Conservation (phyloP, 2,888 invertebrate species). For the Drosophila atripex region DNA sequence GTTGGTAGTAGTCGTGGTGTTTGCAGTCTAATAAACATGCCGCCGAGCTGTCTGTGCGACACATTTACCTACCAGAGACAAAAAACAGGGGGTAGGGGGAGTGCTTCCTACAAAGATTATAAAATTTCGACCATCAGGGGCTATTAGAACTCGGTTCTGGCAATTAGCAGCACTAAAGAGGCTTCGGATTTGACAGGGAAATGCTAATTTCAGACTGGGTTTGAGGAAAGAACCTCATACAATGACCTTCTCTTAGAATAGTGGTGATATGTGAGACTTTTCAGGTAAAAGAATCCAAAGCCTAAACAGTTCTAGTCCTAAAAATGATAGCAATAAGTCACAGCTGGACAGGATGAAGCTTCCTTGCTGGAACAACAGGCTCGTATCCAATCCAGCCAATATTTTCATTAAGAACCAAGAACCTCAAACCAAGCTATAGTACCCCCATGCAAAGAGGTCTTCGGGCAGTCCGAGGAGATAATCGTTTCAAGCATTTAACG, state of each 20-base stretch:
- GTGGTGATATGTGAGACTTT: too few relatives aligned
- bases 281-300: too few relatives aligned
- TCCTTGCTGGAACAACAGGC: too few relatives aligned
- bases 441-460: conserved; percentile 18
- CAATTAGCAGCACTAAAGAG: conserved; percentile 21
- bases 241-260: too few relatives aligned
- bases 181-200: neutral
- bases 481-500: conserved; percentile 41
- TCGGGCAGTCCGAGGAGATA: conserved; percentile 19
- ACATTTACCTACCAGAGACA: conserved; percentile 36
- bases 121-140: conserved; percentile 8
- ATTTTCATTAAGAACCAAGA: neutral
- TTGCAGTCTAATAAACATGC: conserved; percentile 63
- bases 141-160: neutral
- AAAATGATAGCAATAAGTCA: too few relatives aligned
- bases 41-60: conserved; percentile 64
- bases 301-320: neutral
- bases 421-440: neutral
- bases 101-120: conserved; percentile 24
- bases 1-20: conserved; percentile 37
- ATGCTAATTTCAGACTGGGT: conserved; percentile 3
- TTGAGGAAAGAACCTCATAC: too few relatives aligned
- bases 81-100: neutral
- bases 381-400: too few relatives aligned
- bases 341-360: too few relatives aligned